These are phyloP conservation scores for Mustela lutreola DNA, from an alignment of 2,113 vertebrate genomes.

Conservation along the genomic window DNA sequence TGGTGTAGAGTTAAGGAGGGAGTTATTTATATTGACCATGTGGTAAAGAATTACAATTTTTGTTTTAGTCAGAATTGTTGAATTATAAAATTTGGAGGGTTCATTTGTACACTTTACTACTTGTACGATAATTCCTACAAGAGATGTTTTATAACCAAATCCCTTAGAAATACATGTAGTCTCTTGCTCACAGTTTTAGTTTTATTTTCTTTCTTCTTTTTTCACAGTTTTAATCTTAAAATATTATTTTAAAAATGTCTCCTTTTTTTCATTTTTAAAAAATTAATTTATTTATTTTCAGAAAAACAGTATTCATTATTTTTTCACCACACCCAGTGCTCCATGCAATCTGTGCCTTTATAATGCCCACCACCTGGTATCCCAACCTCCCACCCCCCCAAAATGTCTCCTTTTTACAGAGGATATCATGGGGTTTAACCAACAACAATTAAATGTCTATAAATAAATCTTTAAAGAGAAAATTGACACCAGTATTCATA, in stretches of 20 bases:
- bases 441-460: slow-evolving; percentile 15
- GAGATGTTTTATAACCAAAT: neutral
- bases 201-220: slow-evolving; percentile 15
- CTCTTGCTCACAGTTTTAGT: neutral
- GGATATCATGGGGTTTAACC: neutral
- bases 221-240: neutral
- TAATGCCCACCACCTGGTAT: no score
- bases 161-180: neutral
- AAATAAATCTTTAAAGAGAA: neutral
- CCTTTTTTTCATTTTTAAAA: neutral
- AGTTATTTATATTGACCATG: neutral
- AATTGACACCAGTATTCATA: neutral
- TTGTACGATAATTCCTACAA: neutral
- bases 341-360: no score
- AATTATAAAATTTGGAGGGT: neutral
- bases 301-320: no score
- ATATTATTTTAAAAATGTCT: neutral
- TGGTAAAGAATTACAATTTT: neutral
- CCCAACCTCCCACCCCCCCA: neutral
- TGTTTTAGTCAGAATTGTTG: neutral
- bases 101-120: neutral
- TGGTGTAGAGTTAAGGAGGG: neutral
- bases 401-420: neutral
- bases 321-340: no score
- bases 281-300: no score